Evolutionary conservation across 2,888 invertebrate genomes (phyloP).

Genomic region (Callinectes sapidus): DNA sequence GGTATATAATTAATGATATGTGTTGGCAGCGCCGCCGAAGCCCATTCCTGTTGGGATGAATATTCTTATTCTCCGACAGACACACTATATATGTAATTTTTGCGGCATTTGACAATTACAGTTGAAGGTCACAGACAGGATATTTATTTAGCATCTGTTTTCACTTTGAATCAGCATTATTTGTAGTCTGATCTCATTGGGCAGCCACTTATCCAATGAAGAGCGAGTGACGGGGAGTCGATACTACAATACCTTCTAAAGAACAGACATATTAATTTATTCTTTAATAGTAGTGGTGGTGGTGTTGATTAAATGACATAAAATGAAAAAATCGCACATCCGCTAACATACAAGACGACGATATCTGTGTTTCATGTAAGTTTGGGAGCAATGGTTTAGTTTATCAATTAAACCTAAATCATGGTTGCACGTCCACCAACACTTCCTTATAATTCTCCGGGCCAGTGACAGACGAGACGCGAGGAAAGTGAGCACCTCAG

Average conservation of each 20-base stretch:
- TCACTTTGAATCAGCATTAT: background rate
- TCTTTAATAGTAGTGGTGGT: background rate
- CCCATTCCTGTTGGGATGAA: no score
- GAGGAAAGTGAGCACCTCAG: background rate
- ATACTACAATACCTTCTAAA: background rate
- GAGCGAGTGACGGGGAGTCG: background rate
- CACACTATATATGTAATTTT: background rate
- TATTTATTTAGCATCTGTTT: background rate
- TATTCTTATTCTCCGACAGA: background rate
- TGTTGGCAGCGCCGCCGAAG: background rate
- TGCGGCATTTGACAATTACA: background rate
- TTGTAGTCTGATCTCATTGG: background rate
- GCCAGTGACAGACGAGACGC: background rate
- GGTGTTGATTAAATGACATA: background rate
- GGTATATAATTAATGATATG: slow-evolving; percentile 3
- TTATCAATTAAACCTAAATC: slow-evolving; percentile 18
- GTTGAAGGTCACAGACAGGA: background rate
- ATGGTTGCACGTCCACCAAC: background rate
- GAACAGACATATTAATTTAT: background rate
- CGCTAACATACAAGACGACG: slow-evolving; percentile 5
- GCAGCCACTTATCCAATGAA: background rate
- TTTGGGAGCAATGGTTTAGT: background rate
- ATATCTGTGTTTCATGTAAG: slow-evolving; percentile 21
- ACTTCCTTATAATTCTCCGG: background rate
- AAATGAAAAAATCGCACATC: background rate